Evolutionary conservation across 2,797 vertebrate genomes (phyloP).

Genomic region (Dallia pectoralis): DNA sequence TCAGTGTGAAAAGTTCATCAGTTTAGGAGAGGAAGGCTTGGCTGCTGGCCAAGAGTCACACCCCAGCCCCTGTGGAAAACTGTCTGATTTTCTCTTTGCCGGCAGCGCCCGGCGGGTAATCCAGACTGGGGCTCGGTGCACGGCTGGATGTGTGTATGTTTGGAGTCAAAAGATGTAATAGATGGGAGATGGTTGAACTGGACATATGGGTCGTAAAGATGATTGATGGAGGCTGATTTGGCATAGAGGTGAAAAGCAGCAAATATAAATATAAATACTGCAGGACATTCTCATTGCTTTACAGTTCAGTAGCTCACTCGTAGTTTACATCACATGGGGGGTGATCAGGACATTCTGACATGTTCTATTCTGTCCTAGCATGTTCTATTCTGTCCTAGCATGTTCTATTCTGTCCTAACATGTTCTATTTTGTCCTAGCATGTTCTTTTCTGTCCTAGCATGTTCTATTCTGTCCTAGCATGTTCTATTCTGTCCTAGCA

Average conservation of each 20-base stretch:
- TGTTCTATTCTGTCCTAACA: no score
- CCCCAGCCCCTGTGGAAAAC: neutral
- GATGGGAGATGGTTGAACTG: neutral
- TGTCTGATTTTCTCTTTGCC: neutral
- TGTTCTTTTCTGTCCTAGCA: no score
- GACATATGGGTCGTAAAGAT: neutral
- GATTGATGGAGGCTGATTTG: neutral
- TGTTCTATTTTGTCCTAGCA: no score
- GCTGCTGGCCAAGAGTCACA: slow-evolving; percentile 8
- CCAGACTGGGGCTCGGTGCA: neutral
- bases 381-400: no score
- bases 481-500: no score
- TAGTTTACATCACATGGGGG: no score
- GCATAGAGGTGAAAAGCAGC: neutral
- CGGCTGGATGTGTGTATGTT: neutral
- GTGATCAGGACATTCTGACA: neutral
- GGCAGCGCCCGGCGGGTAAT: neutral
- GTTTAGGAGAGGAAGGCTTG: slow-evolving; percentile 8
- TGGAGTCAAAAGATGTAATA: neutral
- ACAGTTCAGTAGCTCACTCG: neutral
- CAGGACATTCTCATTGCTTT: neutral
- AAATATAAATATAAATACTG: neutral
- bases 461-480: no score
- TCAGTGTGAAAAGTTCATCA: slow-evolving; percentile 32
- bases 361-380: neutral